phyloP scores from a whole-genome alignment of 1,140 invertebrate genomes.

The Atta colombica region DNA sequence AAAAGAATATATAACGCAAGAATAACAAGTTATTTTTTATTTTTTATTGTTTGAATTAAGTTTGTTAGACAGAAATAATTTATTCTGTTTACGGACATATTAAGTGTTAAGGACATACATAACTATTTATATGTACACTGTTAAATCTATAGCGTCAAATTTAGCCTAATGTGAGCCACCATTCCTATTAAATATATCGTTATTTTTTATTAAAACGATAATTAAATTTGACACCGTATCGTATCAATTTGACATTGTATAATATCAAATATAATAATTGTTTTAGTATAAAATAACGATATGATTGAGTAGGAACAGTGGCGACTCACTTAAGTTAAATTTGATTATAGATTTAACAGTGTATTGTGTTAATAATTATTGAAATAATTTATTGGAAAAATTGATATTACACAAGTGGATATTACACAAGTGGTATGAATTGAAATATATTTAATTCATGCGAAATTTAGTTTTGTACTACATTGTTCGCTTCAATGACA shows the following conservation, averaged over 20 bases:
- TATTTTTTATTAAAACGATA: too few species aligned
- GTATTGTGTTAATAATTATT: not conserved
- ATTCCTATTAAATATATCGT: too few species aligned
- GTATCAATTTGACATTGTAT: too few species aligned
- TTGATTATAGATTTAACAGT: too few species aligned
- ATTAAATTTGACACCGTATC: too few species aligned
- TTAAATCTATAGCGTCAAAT: too few species aligned
- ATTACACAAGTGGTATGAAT: not conserved
- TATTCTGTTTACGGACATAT: not conserved
- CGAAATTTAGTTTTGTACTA: constrained; percentile 4
- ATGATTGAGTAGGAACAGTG: too few species aligned
- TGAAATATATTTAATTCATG: not conserved
- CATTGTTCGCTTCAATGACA: constrained; percentile 4
- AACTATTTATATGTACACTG: not conserved
- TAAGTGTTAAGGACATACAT: not conserved
- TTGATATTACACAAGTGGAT: not conserved
- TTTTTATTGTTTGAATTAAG: not conserved
- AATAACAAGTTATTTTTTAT: not conserved
- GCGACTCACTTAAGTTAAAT: too few species aligned
- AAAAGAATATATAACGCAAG: not conserved
- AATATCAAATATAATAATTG: too few species aligned
- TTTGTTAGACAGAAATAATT: not conserved
- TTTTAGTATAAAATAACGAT: too few species aligned
- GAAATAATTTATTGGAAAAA: constrained; percentile 19
- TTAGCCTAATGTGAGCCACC: too few species aligned